A percentile compares a stretch with the other conserved stretches of the same genome.
phyloP scores from a whole-genome alignment of 2,113 vertebrate genomes.

The Morone chrysops region DNA sequence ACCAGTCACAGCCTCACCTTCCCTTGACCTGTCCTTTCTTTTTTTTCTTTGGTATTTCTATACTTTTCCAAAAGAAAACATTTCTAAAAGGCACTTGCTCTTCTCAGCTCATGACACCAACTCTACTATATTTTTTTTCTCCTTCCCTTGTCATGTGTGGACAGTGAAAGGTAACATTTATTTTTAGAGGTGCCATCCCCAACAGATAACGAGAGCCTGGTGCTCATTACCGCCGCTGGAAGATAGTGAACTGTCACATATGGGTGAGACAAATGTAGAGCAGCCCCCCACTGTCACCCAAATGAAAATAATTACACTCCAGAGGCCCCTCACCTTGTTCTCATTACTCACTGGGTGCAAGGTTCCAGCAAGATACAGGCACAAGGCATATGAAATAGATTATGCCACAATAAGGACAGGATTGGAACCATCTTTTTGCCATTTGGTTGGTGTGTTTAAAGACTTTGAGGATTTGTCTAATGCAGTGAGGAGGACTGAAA shows the following conservation, averaged over 20 bases:
- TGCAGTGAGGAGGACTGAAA: background rate
- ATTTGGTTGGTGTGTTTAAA: slow-evolving; percentile 12
- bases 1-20: slow-evolving; percentile 35
- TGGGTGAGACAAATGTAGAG: slow-evolving; percentile 77
- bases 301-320: slow-evolving; percentile 86
- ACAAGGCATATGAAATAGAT: slow-evolving; percentile 38
- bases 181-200: slow-evolving; percentile 75
- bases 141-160: slow-evolving; percentile 50
- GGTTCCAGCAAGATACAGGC: slow-evolving; percentile 49
- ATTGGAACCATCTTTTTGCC: background rate
- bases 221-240: slow-evolving; percentile 77
- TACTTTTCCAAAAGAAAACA: slow-evolving; percentile 45
- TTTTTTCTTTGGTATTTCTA: slow-evolving; percentile 21
- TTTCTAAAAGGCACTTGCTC: slow-evolving; percentile 14
- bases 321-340: slow-evolving; percentile 78
- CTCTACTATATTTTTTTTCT: slow-evolving; percentile 13
- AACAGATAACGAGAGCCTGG: slow-evolving; percentile 78
- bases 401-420: slow-evolving; percentile 14
- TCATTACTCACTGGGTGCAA: slow-evolving; percentile 77
- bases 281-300: slow-evolving; percentile 73
- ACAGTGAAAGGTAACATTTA: slow-evolving; percentile 74
- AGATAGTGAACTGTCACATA: slow-evolving; percentile 78
- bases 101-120: slow-evolving; percentile 36
- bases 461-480: background rate
- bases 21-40: slow-evolving; percentile 47